Evolutionary conservation across 2,797 vertebrate genomes (phyloP), one percentile per base, ranked within the genome.

Genomic region (Melanogrammus aeglefinus): DNA sequence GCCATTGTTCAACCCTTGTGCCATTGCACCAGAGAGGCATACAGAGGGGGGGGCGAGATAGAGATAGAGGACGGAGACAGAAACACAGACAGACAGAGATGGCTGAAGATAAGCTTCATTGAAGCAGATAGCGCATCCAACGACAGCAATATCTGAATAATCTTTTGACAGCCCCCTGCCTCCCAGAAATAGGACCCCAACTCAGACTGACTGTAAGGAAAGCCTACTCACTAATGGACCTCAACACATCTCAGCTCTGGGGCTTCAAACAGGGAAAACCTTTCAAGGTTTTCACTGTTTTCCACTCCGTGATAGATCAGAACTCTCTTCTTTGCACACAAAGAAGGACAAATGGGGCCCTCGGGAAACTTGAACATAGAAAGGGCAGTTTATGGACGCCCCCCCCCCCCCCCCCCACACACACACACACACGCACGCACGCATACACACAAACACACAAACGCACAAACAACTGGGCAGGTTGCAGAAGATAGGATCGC

Each of bases 1-100:
- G 21, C 81, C 75, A 82, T 91, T 91, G 90, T 94, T 88, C 78
- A 71, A 71, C 70, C 69, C 36, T 74, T 72, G 14, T 27, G 81
- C 80, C 87, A 80, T 69, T 69, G 27, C 12, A 89, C 51, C 74
- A 57, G 44, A 18, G 41, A 51, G 86, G 80, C 86, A 84, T 88
- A 79, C 83, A 87, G 72, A 80, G 41, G 6, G 47, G 82, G 85
- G 87, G 12, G 79, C 88, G 90, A 84, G 80, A 90, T 83, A 70
- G 84, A 82, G 80, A 86, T n/a, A n/a, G 76, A 27, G 74, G 79
- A 83, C 78, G 84, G 79, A 31, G 69, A 31, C n/a, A 21, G 51
- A 21, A 5, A 57, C 16, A 63, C 57, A 31, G 69, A 31, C n/a
- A 69, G 63, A 72, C 33, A 72, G 33, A 72, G 70, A 72, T 72